Evolutionary conservation across 1,140 invertebrate genomes (phyloP).

Genomic region (Euura lappo): DNA sequence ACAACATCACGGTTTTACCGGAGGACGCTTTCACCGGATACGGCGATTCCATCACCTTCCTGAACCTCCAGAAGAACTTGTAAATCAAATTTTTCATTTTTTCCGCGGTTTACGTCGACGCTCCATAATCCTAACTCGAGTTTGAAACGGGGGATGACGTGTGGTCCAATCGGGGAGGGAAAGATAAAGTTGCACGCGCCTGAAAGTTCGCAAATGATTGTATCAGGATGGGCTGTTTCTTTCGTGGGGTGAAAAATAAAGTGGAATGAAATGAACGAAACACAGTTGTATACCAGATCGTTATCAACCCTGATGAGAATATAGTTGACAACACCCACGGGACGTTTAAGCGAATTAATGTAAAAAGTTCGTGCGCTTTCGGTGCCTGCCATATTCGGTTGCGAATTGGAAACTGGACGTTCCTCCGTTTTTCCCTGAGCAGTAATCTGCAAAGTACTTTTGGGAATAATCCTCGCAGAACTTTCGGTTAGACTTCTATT

Average conservation of each 20-base stretch:
- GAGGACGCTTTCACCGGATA: constrained; percentile 90
- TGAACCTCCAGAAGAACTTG: constrained; percentile 92
- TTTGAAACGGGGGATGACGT: too few relatives aligned
- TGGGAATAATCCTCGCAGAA: too few relatives aligned
- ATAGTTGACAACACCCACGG: neutral
- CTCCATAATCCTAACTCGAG: too few relatives aligned
- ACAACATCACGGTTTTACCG: constrained; percentile 81
- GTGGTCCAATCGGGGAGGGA: neutral
- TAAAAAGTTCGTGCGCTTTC: neutral
- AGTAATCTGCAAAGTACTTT: too few relatives aligned
- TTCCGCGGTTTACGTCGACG: neutral
- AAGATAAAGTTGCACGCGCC: neutral
- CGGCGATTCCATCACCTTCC: constrained; percentile 89
- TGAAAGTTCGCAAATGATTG: neutral
- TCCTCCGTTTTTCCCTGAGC: too few relatives aligned
- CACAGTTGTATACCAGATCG: neutral
- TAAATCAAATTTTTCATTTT: constrained; percentile 59
- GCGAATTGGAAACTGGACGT: too few relatives aligned
- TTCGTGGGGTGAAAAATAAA: neutral
- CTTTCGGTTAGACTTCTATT: too few relatives aligned
- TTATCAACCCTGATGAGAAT: neutral
- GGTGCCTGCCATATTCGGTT: too few relatives aligned
- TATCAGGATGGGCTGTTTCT: too few relatives aligned
- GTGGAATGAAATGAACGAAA: neutral
- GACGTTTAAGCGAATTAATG: constrained; percentile 13